phyloP scores from a whole-genome alignment of 1,140 invertebrate species.

The Philaenus spumarius region DNA sequence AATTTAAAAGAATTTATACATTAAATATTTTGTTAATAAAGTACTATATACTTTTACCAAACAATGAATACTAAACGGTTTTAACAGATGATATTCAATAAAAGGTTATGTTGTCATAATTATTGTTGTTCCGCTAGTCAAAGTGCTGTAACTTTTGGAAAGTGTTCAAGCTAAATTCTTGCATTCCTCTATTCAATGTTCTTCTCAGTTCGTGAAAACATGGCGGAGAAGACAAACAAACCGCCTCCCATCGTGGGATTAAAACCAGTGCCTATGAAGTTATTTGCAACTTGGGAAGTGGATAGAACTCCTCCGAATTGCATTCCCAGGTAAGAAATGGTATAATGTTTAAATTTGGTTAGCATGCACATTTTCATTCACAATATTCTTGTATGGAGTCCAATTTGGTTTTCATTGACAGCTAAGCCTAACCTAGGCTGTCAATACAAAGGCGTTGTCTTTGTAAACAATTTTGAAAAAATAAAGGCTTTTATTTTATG shows the following conservation, averaged over 20 bases:
- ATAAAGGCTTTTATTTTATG: too few species aligned
- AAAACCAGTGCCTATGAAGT: slow-evolving; percentile 86
- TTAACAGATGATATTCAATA: too few species aligned
- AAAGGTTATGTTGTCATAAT: too few species aligned
- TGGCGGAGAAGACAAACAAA: slow-evolving; percentile 25
- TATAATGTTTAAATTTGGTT: background rate
- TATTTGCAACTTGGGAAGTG: slow-evolving; percentile 96
- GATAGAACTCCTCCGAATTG: slow-evolving; percentile 94
- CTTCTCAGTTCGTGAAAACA: slow-evolving; percentile 18
- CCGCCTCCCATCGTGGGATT: slow-evolving; percentile 17
- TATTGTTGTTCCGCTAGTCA: background rate
- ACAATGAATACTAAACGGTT: too few species aligned
- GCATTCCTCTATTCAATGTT: slow-evolving; percentile 3
- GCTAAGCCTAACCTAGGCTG: too few species aligned
- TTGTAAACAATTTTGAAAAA: too few species aligned
- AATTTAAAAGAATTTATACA: too few species aligned
- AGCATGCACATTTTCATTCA: background rate
- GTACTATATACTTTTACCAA: too few species aligned
- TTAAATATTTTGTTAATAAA: too few species aligned
- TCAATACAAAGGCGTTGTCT: too few species aligned
- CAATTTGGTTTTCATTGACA: background rate
- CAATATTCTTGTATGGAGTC: background rate
- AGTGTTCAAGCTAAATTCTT: background rate
- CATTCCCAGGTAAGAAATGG: slow-evolving; percentile 75
- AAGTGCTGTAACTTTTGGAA: background rate